Evolutionary conservation across 2,888 invertebrate genomes (phyloP).

Genomic region (Agapostemon virescens): DNA sequence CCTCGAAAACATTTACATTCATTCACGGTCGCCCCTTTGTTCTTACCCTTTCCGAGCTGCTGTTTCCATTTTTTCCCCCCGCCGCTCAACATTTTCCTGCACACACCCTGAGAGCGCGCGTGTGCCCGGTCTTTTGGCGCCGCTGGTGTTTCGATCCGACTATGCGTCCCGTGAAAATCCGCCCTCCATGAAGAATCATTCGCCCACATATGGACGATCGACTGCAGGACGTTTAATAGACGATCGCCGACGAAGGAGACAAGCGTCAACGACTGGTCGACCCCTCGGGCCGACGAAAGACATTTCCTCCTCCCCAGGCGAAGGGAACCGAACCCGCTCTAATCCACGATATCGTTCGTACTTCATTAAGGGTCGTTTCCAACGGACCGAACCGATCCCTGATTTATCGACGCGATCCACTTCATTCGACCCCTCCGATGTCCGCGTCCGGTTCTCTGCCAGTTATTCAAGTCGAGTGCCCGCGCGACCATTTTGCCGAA

Average conservation of each 20-base stretch:
- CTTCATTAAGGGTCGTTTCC: constrained; percentile 67
- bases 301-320: constrained; percentile 58
- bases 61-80: constrained; percentile 31
- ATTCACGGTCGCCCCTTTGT: constrained; percentile 57
- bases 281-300: constrained; percentile 58
- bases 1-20: constrained; percentile 59
- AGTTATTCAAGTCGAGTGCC: constrained; percentile 37
- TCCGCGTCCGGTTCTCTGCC: constrained; percentile 32
- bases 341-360: constrained; percentile 70
- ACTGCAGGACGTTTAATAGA: constrained; percentile 47
- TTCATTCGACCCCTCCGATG: constrained; percentile 49
- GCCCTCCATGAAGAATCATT: constrained; percentile 35
- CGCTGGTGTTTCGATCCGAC: constrained; percentile 26
- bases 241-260: constrained; percentile 37
- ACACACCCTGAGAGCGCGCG: background rate
- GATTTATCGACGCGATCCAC: constrained; percentile 63
- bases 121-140: constrained; percentile 10
- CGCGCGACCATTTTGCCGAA: background rate
- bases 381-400: constrained; percentile 61
- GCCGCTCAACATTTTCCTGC: background rate
- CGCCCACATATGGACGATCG: constrained; percentile 38
- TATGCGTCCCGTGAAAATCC: constrained; percentile 22
- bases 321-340: constrained; percentile 60
- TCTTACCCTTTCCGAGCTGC: constrained; percentile 48
- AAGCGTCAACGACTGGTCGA: constrained; percentile 46